phyloP scores from a whole-genome alignment of 1,140 invertebrate species.

The Macrosteles quadrilineatus region DNA sequence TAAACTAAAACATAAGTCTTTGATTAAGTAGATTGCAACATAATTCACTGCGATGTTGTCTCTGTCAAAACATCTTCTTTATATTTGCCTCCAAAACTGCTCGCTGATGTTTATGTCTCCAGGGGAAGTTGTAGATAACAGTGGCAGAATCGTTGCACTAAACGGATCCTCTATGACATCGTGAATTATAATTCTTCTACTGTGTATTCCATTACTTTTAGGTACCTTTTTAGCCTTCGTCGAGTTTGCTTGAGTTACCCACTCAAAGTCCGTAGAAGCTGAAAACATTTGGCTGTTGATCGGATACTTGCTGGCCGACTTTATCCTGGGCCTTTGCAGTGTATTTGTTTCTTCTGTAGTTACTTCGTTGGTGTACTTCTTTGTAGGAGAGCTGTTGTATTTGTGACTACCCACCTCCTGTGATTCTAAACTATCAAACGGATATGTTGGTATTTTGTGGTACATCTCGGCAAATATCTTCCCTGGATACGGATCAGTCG shows the following conservation, averaged over 20 bases:
- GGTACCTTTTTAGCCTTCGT: not conserved
- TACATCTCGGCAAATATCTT: slow-evolving; percentile 18
- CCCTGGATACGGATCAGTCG: not conserved
- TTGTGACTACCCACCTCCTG: not conserved
- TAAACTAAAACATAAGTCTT: too few species aligned
- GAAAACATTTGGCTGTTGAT: not conserved
- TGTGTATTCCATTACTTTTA: not conserved
- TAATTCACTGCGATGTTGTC: too few species aligned
- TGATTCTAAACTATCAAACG: not conserved
- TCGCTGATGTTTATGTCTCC: not conserved
- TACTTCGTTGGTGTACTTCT: not conserved
- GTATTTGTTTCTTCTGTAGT: not conserved
- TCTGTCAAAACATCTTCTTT: too few species aligned
- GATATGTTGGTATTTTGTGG: not conserved
- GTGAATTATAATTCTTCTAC: not conserved
- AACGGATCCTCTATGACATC: not conserved
- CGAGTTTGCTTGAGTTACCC: slow-evolving; percentile 8
- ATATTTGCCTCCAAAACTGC: slow-evolving; percentile 14
- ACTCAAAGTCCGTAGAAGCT: not conserved
- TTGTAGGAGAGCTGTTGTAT: not conserved
- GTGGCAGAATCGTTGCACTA: not conserved
- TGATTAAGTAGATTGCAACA: too few species aligned
- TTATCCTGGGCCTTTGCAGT: not conserved
- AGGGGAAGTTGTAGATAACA: not conserved
- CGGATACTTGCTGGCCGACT: not conserved